A percentile compares a stretch with the other conserved stretches of the same genome.
These are phyloP conservation scores for Caenorhabditis macrosperma DNA, from an alignment of 2,888 invertebrate species.

Conservation along the genomic window DNA sequence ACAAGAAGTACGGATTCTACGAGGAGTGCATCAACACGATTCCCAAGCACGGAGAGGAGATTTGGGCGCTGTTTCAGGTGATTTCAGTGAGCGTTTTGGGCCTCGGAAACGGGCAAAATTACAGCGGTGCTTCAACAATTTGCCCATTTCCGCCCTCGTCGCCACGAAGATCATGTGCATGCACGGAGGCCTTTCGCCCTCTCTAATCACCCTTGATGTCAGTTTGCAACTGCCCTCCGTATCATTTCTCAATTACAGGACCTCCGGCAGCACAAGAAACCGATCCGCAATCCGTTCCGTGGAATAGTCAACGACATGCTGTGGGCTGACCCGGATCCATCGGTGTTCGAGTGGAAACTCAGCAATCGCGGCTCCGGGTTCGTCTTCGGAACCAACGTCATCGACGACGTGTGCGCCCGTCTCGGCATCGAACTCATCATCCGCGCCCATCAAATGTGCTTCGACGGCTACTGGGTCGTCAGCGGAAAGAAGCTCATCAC, in stretches of 20 bases:
- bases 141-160: conserved; percentile 68
- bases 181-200: conserved; percentile 73
- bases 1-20: conserved; percentile 70
- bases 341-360: conserved; percentile 66
- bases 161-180: conserved; percentile 68
- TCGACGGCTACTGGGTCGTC: conserved; percentile 70
- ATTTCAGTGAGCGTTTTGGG: too few species aligned
- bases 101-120: too few species aligned
- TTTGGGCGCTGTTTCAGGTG: conserved; percentile 71
- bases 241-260: too few species aligned
- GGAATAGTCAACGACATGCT: conserved; percentile 74
- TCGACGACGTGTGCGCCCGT: conserved; percentile 62
- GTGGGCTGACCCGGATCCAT: conserved; percentile 69
- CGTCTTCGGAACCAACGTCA: conserved; percentile 62
- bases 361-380: conserved; percentile 72
- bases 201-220: conserved; percentile 62
- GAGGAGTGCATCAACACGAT: conserved; percentile 60
- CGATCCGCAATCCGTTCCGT: conserved; percentile 60
- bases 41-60: conserved; percentile 39
- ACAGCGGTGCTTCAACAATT: conserved; percentile 69
- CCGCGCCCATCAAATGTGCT: conserved; percentile 70
- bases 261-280: conserved; percentile 54
- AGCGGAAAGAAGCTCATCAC: conserved; percentile 64
- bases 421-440: conserved; percentile 66
- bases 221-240: background rate